Conservation (phyloP, 2,888 invertebrate species). For the Chydorus sphaericus region DNA sequence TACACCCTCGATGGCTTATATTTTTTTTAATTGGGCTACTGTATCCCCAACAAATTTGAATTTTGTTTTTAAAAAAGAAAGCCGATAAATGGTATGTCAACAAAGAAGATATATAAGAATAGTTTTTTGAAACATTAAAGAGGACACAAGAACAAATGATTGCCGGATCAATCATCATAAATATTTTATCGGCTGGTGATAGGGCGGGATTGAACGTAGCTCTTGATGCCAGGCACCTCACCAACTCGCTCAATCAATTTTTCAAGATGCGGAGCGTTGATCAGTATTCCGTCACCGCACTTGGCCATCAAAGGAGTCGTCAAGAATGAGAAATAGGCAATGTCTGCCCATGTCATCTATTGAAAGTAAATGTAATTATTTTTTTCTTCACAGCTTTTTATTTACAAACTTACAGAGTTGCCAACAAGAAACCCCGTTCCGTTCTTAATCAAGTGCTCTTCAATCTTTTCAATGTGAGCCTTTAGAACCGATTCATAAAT, state of each 20-base stretch:
- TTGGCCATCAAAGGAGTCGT: slow-evolving; percentile 35
- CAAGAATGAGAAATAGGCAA: slow-evolving; percentile 39
- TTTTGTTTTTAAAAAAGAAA: too few species aligned
- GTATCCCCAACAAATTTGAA: too few species aligned
- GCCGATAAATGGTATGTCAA: too few species aligned
- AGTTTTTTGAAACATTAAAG: too few species aligned
- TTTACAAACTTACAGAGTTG: slow-evolving; percentile 35
- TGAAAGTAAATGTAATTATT: slow-evolving; percentile 20
- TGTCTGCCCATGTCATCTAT: slow-evolving; percentile 45
- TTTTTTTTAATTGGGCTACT: too few species aligned
- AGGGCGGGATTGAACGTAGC: slow-evolving; percentile 9
- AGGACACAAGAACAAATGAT: too few species aligned
- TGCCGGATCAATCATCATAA: too few species aligned
- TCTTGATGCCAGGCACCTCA: slow-evolving; percentile 5
- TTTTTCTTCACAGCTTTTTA: too few species aligned
- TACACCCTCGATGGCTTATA: too few species aligned
- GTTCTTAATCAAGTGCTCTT: slow-evolving; percentile 38
- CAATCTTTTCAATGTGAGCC: slow-evolving; percentile 39
- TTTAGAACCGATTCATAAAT: slow-evolving; percentile 40
- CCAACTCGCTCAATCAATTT: slow-evolving; percentile 7
- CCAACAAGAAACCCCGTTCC: slow-evolving; percentile 37
- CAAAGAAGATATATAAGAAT: too few species aligned
- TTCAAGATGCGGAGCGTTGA: slow-evolving; percentile 8
- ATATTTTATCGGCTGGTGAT: neutral
- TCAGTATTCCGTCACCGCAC: slow-evolving; percentile 35